Conservation (phyloP, 2,113 vertebrate species). For the Gymnocephalus cernua region DNA sequence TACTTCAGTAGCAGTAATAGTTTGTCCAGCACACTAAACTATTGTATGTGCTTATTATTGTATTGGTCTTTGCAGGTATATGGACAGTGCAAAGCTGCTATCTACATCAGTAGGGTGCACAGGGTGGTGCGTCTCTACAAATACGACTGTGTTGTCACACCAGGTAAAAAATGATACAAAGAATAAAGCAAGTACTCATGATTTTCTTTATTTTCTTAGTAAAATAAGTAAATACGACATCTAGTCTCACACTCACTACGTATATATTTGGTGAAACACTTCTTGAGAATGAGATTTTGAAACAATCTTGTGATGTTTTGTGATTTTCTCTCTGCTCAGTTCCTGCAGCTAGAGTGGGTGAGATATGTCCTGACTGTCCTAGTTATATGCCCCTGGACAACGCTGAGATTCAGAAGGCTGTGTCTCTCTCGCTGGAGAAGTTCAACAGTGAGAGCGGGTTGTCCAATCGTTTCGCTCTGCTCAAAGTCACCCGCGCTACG, state of each 20-base stretch:
- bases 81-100: conserved; percentile 81
- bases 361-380: conserved; percentile 75
- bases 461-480: conserved; percentile 71
- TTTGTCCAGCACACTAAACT: background rate
- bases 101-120: conserved; percentile 76
- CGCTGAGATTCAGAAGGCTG: conserved; percentile 35
- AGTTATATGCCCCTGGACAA: fast-evolving
- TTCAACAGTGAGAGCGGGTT: conserved; percentile 77
- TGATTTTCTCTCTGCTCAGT: conserved; percentile 53
- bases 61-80: conserved; percentile 76
- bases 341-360: background rate
- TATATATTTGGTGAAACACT: background rate
- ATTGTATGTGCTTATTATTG: background rate
- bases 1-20: too few relatives aligned
- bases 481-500: conserved; percentile 65
- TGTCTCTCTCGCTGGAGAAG: conserved; percentile 67
- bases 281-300: background rate
- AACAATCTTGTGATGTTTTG: background rate
- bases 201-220: background rate
- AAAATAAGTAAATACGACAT: background rate
- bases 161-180: conserved; percentile 68
- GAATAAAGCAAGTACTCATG: background rate
- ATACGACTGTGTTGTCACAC: conserved; percentile 78
- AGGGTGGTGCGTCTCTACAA: conserved; percentile 81
- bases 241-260: background rate